These are phyloP conservation scores for Pachymerium ferrugineum DNA, from an alignment of 2,888 invertebrate genomes.

Conservation along the genomic window DNA sequence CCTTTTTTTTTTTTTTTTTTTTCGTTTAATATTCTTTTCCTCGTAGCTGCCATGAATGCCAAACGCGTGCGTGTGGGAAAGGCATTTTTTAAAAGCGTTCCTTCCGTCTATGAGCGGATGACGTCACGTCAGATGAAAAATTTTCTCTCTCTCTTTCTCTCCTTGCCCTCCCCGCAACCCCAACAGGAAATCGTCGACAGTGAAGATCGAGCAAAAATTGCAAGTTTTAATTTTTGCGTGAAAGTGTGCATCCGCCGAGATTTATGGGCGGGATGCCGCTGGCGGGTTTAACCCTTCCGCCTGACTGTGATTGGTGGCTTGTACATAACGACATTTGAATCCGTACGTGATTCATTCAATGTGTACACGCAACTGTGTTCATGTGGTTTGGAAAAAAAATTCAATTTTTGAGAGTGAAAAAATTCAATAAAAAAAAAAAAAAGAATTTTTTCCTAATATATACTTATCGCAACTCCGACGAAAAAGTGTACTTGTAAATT, in stretches of 20 bases:
- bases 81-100: neutral
- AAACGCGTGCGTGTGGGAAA: conserved; percentile 12
- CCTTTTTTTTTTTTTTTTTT: neutral
- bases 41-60: neutral
- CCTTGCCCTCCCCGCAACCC: no score
- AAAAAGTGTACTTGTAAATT: no score
- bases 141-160: no score
- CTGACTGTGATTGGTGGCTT: conserved; percentile 1
- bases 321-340: conserved; percentile 1
- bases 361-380: neutral
- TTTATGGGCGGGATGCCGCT: conserved; percentile 16
- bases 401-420: no score
- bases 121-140: neutral
- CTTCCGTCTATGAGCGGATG: neutral
- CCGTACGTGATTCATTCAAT: neutral
- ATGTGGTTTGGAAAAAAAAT: neutral
- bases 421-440: neutral
- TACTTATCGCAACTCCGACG: no score
- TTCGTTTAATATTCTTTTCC: neutral
- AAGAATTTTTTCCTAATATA: no score
- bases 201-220: no score
- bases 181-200: neutral
- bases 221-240: neutral
- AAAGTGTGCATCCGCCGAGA: neutral
- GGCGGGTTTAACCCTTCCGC: conserved; percentile 12